phyloP scores from a whole-genome alignment of 2,113 vertebrate species.

The Leuciscus idus region DNA sequence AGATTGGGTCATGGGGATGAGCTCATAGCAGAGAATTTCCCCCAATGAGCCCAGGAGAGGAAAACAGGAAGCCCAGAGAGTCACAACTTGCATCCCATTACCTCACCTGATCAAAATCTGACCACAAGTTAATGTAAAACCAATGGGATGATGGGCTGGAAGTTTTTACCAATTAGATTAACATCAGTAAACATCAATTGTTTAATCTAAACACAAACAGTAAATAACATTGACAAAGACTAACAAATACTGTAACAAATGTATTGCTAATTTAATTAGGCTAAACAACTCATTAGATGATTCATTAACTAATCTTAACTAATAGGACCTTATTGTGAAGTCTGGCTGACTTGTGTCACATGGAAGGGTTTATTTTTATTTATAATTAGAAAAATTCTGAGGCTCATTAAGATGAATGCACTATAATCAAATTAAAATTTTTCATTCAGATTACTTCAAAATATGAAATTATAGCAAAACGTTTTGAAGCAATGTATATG shows the following conservation, averaged over 20 bases:
- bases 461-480: background rate
- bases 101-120: constrained; percentile 12
- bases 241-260: background rate
- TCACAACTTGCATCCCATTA: constrained; percentile 11
- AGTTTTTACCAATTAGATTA: background rate
- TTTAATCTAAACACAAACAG: background rate
- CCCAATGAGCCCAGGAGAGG: background rate
- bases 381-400: background rate
- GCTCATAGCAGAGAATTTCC: constrained; percentile 2
- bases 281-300: background rate
- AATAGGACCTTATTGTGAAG: background rate
- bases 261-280: background rate
- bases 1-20: background rate
- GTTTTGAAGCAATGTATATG: background rate
- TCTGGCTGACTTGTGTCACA: background rate
- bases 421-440: background rate
- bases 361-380: background rate
- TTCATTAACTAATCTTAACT: background rate
- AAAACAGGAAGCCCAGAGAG: background rate
- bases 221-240: background rate
- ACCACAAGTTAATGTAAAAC: constrained; percentile 10
- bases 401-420: background rate
- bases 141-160: background rate
- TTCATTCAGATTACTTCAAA: background rate
- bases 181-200: background rate